phyloP scores from a whole-genome alignment of 2,113 vertebrate species.

The Aythya baeri region DNA sequence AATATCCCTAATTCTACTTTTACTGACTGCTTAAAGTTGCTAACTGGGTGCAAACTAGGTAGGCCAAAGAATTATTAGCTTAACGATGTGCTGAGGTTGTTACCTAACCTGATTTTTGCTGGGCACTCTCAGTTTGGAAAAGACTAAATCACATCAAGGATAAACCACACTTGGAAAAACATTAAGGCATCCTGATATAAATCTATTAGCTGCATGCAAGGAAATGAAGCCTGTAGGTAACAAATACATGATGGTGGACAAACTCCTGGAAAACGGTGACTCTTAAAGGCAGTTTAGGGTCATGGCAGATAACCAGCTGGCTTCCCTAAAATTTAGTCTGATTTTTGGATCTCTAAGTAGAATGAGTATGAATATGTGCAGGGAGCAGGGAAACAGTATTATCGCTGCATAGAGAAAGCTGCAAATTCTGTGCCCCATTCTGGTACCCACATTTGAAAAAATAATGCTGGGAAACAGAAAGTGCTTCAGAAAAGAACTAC shows the following conservation, averaged over 20 bases:
- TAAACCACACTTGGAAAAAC: not conserved
- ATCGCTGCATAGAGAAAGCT: fast-evolving
- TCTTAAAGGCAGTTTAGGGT: not conserved
- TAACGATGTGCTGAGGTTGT: not conserved
- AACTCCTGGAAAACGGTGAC: not conserved
- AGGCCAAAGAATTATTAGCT: not conserved
- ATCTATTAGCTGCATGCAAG: not conserved
- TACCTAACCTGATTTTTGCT: not conserved
- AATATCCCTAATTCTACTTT: not conserved
- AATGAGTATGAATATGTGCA: not conserved
- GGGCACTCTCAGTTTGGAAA: not conserved
- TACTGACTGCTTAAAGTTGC: not conserved
- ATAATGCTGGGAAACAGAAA: not conserved
- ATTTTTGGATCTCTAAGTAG: not conserved
- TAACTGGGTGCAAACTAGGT: not conserved
- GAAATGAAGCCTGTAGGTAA: not conserved
- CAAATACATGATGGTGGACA: not conserved
- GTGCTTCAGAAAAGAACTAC: not conserved
- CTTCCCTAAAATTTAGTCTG: not conserved
- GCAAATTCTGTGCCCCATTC: not conserved
- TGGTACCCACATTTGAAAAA: not conserved
- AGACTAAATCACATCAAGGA: not conserved
- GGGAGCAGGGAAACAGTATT: not conserved
- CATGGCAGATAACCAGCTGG: not conserved
- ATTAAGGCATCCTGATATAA: not conserved